Base-by-base conservation (phyloP, 2,113 vertebrate species). In the Myiozetetes cayanensis region DNA sequence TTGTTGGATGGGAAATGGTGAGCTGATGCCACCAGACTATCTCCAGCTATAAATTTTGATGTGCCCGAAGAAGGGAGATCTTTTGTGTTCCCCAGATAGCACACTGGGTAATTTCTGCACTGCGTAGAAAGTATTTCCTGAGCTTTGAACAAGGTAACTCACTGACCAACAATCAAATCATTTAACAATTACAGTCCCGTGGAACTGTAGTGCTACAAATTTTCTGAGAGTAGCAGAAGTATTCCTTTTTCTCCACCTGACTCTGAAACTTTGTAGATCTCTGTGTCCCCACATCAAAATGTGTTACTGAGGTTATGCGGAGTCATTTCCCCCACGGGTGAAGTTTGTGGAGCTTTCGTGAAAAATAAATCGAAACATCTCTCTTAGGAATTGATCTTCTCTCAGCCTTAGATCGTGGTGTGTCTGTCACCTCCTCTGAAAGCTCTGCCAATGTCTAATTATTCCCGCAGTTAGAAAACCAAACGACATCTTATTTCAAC, bases 391-490 rank as follows among this genome's bases (percentile, higher is more conserved):
- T 21, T 43, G 67, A 74, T 94, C 72, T 76, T 92, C 93, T 96
- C 90, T 89, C 81, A 84, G 80, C 30, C 43, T 89, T 74, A 78
- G 80, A 81, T 96, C 89, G 28, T 52, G 52, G 83, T 68, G 50
- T 89, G 55, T 92, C 90, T 93, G 89, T 97, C 95, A 87, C 77
- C 80, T 95, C 80, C 81, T 84, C 55, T 93, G 73, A 89, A 84
- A 75, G 61, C 80, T 90, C 73, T 93, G 84, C 83, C 73, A 93
- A 35, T 90, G 68, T 95, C 96, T 94, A 89, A 95, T 97, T 95
- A 93, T 84, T 89, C 87, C 81, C 56, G 70, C 81, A 8, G 70
- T 87, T 89, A 82, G 74, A 90, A 96, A 96, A 83, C 71, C 33
- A 95, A 93, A 91, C 6, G 52, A 65, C 84, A 30, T 94, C 53